phyloP scores from a whole-genome alignment of 2,888 invertebrate genomes.

The Platerodrilus igneus region DNA sequence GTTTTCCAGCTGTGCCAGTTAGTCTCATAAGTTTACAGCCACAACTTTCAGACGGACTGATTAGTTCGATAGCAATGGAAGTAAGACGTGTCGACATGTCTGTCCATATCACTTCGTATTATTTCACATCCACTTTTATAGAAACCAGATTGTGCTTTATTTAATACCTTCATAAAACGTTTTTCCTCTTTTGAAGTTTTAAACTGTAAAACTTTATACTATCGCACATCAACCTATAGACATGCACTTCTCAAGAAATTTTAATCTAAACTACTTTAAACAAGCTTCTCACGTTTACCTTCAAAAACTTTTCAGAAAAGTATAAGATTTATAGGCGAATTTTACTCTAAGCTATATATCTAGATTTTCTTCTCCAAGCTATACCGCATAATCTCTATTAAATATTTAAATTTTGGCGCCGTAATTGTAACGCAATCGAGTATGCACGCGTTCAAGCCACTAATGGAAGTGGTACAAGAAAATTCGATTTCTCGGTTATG shows the following conservation, averaged over 20 bases:
- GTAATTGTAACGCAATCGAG: constrained; percentile 9
- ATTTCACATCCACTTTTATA: not conserved
- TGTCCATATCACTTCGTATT: constrained; percentile 7
- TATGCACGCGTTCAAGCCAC: constrained; percentile 5
- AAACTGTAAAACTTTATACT: constrained; percentile 16
- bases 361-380: too few relatives aligned
- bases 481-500: constrained; percentile 18
- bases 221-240: constrained; percentile 8
- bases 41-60: constrained; percentile 30
- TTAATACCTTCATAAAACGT: constrained; percentile 19
- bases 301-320: too few relatives aligned
- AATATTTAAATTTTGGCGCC: constrained; percentile 5
- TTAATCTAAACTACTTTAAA: constrained; percentile 19
- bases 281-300: too few relatives aligned
- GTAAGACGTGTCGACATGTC: constrained; percentile 23
- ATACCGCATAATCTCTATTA: too few relatives aligned
- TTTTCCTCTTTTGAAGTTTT: constrained; percentile 7
- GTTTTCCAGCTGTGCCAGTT: constrained; percentile 16
- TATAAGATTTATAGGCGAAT: too few relatives aligned
- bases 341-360: too few relatives aligned
- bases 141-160: constrained; percentile 23
- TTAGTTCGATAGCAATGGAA: constrained; percentile 31
- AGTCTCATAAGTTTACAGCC: constrained; percentile 26
- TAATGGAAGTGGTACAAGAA: constrained; percentile 22
- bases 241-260: constrained; percentile 13